Evolutionary conservation across 30 jellyfish, hydroid and myxozoan genomes (phyloP).

Genomic region (Aurelia sp.): DNA sequence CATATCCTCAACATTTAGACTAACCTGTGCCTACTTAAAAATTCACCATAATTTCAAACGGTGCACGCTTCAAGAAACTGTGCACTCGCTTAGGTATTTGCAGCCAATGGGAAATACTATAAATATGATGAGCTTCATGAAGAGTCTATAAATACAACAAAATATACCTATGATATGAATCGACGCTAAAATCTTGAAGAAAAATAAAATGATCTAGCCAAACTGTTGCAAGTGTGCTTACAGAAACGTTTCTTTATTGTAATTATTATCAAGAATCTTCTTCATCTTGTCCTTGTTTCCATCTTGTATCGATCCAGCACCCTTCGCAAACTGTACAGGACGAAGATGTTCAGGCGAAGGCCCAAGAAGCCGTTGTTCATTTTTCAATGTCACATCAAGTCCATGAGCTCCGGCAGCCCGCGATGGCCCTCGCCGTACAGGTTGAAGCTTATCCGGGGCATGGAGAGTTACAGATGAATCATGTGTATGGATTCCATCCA

Average conservation of each 20-base stretch:
- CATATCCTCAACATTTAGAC: too few relatives aligned
- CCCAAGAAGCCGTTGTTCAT: constrained; percentile 50
- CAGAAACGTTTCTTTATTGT: constrained; percentile 61
- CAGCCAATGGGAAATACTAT: too few relatives aligned
- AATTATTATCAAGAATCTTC: constrained; percentile 24
- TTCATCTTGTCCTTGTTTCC: constrained; percentile 25
- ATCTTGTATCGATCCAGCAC: constrained; percentile 16
- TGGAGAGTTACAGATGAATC: constrained; percentile 32
- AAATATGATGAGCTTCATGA: too few relatives aligned
- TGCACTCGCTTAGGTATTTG: too few relatives aligned
- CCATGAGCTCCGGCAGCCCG: constrained; percentile 52
- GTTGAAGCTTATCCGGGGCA: constrained; percentile 75
- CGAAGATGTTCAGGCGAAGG: constrained; percentile 72
- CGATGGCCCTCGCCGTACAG: constrained; percentile 72
- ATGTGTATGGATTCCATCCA: constrained; percentile 10
- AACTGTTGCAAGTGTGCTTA: neutral
- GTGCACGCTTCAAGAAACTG: too few relatives aligned
- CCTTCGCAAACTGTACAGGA: constrained; percentile 49
- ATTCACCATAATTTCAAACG: too few relatives aligned
- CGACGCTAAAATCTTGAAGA: too few relatives aligned
- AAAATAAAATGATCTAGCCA: too few relatives aligned
- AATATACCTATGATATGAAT: too few relatives aligned
- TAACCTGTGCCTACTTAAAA: too few relatives aligned
- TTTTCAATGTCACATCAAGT: constrained; percentile 17
- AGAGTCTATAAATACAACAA: too few relatives aligned